Base-by-base conservation (phyloP, 2,113 vertebrate species). In the Poeciliopsis occidentalis region DNA sequence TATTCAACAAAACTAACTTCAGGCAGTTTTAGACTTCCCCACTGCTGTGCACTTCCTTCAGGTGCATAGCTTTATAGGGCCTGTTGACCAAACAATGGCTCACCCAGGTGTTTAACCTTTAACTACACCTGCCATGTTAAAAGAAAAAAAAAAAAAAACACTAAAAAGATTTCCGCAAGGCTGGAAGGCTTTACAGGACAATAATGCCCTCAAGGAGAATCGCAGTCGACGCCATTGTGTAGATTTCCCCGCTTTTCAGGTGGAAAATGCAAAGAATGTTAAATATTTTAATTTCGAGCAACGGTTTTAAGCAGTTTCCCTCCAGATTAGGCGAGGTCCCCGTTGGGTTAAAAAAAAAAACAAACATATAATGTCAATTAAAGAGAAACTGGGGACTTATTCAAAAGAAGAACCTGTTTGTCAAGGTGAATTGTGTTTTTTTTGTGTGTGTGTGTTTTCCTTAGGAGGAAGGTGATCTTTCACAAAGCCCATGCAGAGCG, bases 371-470 rank as follows among this genome's bases (percentile, higher is more conserved):
- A 47, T 19, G 44, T 5, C 17, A 47, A 22, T 8, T 4, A 54
- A 54, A 54, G 5, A 24, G 19, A 54, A 57, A 24, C 51, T 2
- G 3, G 24, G 4, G 5, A 57, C 22, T 57, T 24, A 57, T 24
- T 57, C 22, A 57, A 19, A 64, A 22, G 3, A 37, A 15, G 11
- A 88, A 91, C 85, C 75, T 73, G 88, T 92, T 81, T 17, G 66
- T 0, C 69, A 15, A 8, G 54, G 44, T 51, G 44, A 15, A 19
- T 47, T 47, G 44, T n/a, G n/a, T 27, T 27, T 27, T 27, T 29
- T 29, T 29, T 31, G 4, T 7, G 19, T 5, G 17, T 37, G 3
- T 2, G 2, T 37, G 12, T 37, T 37, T 37, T 11, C 0, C 34
- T 10, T 11, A 11, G 2, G 10, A 37, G 1, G 0, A 71, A 19